phyloP scores from a whole-genome alignment of 2,797 vertebrate species.

The Apogon hyalosoma region DNA sequence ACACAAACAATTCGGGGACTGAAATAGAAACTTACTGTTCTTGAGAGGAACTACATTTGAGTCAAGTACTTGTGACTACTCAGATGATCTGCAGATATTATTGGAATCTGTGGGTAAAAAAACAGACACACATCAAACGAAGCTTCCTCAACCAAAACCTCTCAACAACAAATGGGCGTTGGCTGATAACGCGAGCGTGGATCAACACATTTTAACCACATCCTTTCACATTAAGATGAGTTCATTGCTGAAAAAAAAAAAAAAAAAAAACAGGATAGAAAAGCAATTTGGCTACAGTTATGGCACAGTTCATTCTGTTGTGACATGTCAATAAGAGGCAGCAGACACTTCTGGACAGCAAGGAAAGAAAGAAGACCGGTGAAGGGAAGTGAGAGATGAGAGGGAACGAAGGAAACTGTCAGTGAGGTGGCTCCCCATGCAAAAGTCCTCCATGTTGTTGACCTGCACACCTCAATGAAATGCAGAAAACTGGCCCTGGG shows the following conservation, averaged over 20 bases:
- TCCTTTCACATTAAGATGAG: constrained; percentile 42
- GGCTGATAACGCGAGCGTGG: constrained; percentile 34
- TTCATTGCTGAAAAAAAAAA: constrained; percentile 53
- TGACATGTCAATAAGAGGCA: constrained; percentile 35
- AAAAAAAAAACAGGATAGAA: constrained; percentile 37
- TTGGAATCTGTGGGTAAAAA: constrained; percentile 92
- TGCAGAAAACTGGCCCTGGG: constrained; percentile 41
- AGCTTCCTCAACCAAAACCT: constrained; percentile 15
- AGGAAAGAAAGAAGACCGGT: constrained; percentile 35
- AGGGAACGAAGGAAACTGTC: constrained; percentile 55
- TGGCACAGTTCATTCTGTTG: constrained; percentile 39
- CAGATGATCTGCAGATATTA: constrained; percentile 99
- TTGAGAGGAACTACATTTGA: constrained; percentile 97
- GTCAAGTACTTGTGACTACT: constrained; percentile 99
- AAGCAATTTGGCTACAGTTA: constrained; percentile 54
- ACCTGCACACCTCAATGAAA: constrained; percentile 74
- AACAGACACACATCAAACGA: constrained; percentile 67
- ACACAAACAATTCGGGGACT: constrained; percentile 30
- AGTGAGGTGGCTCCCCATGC: constrained; percentile 78
- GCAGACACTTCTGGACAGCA: constrained; percentile 43
- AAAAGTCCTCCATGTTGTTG: constrained; percentile 83
- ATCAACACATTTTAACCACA: constrained; percentile 48
- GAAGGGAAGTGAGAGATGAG: constrained; percentile 43
- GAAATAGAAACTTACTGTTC: constrained; percentile 91
- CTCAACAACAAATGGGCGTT: constrained; percentile 1